Evolutionary conservation across 2,888 invertebrate species (phyloP), one percentile per base, ranked within the genome.

Genomic region (Amphipyra berbera): DNA sequence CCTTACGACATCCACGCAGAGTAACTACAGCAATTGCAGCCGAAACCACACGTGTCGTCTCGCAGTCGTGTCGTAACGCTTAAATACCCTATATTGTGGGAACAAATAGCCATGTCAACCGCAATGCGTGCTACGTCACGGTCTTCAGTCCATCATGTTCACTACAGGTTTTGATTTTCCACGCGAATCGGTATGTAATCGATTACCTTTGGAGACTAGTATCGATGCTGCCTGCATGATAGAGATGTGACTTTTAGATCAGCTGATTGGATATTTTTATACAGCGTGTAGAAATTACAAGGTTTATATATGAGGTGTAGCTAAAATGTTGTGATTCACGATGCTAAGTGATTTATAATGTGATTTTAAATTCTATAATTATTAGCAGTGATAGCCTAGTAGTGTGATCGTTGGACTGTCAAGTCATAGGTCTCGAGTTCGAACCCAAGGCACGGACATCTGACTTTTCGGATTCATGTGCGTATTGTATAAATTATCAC

Each of bases 81-180:
- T 70, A 70, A 78, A 73, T 38, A 27, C n/a, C 54, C 35, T 48
- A 38, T 45, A 58, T 64, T 56, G 59, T 60, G 67, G 66, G 79
- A 83, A 87, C 81, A 87, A 88, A 88, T 86, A 73, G 84, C 77
- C 71, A 67, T 77, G 87, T 87, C 88, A 86, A 81, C 82, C 83
- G 73, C 88, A 88, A 82, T 83, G 83, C 84, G 88, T 84, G 85
- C 82, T 73, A 61, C 84, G 82, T 86, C 85, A 83, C 78, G 78
- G 79, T 76, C 74, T 72, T 78, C 81, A 82, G 80, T 87, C 84
- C 73, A 80, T 84, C 83, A 79, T 78, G 80, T 75, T 79, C 76
- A 71, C 82, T 77, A 74, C 76, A 82, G 73, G 76, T 82, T 81
- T 78, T 75, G 78, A 82, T 83, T 83, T 83, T 78, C 75, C 76